Conservation (phyloP, 2,888 invertebrate genomes). For the Rhyacophila evoluta region DNA sequence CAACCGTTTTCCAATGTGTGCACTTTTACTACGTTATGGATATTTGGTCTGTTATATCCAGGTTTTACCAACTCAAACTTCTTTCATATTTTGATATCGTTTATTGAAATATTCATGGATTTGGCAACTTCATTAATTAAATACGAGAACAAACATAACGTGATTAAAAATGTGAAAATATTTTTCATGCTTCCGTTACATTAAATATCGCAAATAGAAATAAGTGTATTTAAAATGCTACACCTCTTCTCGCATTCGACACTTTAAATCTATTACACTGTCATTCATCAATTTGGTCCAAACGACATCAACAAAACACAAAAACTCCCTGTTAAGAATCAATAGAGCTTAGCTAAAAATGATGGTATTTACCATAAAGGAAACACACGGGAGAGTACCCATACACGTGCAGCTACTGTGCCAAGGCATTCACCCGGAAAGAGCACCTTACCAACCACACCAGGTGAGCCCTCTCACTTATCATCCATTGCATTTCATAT, state of each 20-base stretch:
- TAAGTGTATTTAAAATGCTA: too few relatives aligned
- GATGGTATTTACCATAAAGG: slow-evolving; percentile 31
- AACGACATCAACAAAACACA: background rate
- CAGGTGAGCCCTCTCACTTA: slow-evolving; percentile 68
- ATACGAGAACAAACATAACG: too few relatives aligned
- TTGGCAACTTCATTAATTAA: too few relatives aligned
- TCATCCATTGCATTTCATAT: background rate
- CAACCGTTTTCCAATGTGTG: too few relatives aligned
- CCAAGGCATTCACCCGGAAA: slow-evolving; percentile 78
- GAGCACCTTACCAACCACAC: slow-evolving; percentile 90
- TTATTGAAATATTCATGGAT: too few relatives aligned
- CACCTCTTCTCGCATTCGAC: background rate
- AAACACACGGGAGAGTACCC: slow-evolving; percentile 70
- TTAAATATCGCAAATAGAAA: background rate
- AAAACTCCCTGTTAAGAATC: background rate
- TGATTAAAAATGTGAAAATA: background rate
- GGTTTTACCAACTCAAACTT: too few relatives aligned
- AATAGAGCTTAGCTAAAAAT: slow-evolving; percentile 13
- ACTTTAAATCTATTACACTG: background rate
- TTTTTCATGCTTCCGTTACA: background rate
- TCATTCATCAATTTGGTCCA: background rate
- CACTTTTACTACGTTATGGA: too few relatives aligned
- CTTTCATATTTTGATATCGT: too few relatives aligned
- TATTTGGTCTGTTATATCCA: too few relatives aligned
- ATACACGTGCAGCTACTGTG: slow-evolving; percentile 46